Conservation (phyloP, 2,113 vertebrate genomes). For the Megaleporinus macrocephalus region DNA sequence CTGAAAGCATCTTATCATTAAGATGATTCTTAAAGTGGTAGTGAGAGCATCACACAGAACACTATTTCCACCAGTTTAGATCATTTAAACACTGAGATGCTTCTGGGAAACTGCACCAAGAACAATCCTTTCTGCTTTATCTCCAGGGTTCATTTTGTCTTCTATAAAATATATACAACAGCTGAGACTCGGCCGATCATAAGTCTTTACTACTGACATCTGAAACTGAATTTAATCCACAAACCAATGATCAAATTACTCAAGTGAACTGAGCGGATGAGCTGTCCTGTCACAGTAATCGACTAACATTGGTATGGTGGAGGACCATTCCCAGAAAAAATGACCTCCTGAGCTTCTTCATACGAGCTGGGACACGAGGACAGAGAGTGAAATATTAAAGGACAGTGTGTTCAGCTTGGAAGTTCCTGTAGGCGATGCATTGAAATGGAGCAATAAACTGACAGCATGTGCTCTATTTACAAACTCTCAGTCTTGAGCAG, state of each 20-base stretch:
- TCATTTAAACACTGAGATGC: no score
- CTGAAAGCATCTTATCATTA: no score
- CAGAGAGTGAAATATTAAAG: neutral
- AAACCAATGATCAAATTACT: slow-evolving; percentile 96
- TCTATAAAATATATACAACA: neutral
- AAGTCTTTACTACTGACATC: slow-evolving; percentile 60
- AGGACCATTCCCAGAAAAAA: slow-evolving; percentile 82
- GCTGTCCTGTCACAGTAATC: slow-evolving; percentile 97
- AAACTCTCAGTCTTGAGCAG: neutral
- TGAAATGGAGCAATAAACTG: slow-evolving; percentile 46
- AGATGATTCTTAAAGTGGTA: no score
- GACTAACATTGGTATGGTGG: slow-evolving; percentile 78
- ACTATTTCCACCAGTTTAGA: no score
- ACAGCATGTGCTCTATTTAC: neutral
- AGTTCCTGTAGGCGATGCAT: slow-evolving; percentile 71
- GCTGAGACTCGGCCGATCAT: neutral
- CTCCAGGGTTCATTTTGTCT: neutral
- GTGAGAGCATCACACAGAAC: no score
- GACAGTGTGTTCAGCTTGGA: slow-evolving; percentile 12
- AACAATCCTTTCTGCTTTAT: neutral
- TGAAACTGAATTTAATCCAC: slow-evolving; percentile 96
- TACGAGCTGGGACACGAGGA: neutral
- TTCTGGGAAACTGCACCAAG: no score
- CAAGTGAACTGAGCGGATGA: slow-evolving; percentile 88
- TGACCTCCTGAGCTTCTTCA: neutral